Base-by-base conservation (phyloP, 2,113 vertebrate genomes). In the Scophthalmus maximus region DNA sequence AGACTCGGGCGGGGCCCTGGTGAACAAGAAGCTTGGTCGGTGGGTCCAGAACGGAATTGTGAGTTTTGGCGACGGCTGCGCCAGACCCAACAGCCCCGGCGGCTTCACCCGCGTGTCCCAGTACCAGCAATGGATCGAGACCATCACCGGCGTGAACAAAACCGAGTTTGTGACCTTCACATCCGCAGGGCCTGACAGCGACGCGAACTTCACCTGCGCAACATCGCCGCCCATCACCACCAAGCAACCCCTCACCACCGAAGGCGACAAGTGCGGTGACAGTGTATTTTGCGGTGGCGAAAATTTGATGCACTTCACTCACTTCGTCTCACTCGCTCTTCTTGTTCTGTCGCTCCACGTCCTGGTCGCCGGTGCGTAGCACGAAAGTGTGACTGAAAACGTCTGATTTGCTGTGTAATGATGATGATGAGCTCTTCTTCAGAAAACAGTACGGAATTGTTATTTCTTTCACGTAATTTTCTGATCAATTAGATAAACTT, bases 11-110 rank as follows among this genome's bases (percentile, higher is more conserved):
- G 78, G 73, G 0, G 93, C 95, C 5, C 18, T 96, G 68, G 92
- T 95, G 82, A 79, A 0, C 26, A 56, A 56, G 7, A 56, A 56
- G 7, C 2, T 22, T 8, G 11, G 11, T 14, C 9, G 8, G 1
- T 62, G 40, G 59, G 86, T 96, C 72, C 95, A 95, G 68, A 88
- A 81, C 65, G 96, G 95, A 57, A 78, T 96, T 58, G 95, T 96
- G 58, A 97, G 94, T 84, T 96, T 93, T 91, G 95, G 95, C 66
- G 17, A 85, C 0, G 89, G 94, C 55, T 95, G 96, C 70, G 94
- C 84, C 18, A 67, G 75, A 42, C 90, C 93, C n/a, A 85, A 89
- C 14, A 90, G 69, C n/a, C 96, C 96, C 5, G 95, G 95, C 26
- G 93, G 95, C 73, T 96, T 96, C 51, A 71, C 94, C 46, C 81